These are phyloP conservation scores for Phoxinus dragarum DNA, from an alignment of 2,797 vertebrate species.

Conservation along the genomic window DNA sequence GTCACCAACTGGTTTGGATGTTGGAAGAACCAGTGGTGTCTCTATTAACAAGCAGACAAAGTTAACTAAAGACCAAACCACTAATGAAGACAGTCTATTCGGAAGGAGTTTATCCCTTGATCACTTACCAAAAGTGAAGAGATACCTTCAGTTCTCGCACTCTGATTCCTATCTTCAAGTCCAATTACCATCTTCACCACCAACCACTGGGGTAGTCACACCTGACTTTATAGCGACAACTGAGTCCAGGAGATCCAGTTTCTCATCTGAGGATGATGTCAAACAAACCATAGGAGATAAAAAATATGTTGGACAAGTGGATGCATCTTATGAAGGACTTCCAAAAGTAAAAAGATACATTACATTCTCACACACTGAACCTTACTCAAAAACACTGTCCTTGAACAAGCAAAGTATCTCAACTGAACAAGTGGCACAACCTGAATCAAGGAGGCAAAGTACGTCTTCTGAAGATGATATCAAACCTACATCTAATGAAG, in stretches of 20 bases:
- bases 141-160: conserved; percentile 47
- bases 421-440: background rate
- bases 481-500: conserved; percentile 4
- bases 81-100: conserved; percentile 25
- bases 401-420: conserved; percentile 4
- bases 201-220: background rate
- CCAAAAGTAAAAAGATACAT: conserved; percentile 52
- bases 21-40: background rate
- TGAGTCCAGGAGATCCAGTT: conserved; percentile 21
- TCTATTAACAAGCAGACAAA: conserved; percentile 28
- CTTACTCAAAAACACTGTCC: background rate
- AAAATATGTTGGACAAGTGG: conserved; percentile 4
- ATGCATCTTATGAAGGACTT: conserved; percentile 5
- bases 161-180: conserved; percentile 15
- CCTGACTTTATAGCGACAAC: background rate
- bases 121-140: conserved; percentile 36
- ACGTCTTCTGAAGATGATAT: conserved; percentile 19
- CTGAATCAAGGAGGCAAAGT: background rate
- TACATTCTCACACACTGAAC: conserved; percentile 32
- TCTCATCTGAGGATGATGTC: conserved; percentile 14
- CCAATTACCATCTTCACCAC: conserved; percentile 16
- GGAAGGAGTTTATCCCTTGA: conserved; percentile 15
- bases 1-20: conserved; percentile 20
- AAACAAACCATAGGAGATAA: background rate
- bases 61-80: conserved; percentile 9